A percentile compares a stretch with the other conserved stretches of the same genome.
phyloP scores from a whole-genome alignment of 2,113 vertebrate genomes.

The Alaudala cheleensis region DNA sequence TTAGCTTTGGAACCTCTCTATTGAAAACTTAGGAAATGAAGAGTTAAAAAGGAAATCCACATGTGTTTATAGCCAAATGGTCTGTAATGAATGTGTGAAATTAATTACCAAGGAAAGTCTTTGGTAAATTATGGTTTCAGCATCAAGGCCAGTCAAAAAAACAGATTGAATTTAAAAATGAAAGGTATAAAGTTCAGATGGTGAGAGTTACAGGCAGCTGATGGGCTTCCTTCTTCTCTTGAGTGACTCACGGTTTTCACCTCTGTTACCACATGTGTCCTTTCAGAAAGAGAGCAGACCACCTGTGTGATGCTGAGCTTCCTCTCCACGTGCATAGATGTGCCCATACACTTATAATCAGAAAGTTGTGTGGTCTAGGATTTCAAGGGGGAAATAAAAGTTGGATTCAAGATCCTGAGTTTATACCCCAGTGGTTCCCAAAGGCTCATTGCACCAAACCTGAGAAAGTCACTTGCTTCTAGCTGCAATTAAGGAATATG shows the following conservation, averaged over 20 bases:
- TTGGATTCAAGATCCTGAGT: conserved; percentile 25
- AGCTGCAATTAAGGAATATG: conserved; percentile 7
- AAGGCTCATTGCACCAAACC: conserved; percentile 19
- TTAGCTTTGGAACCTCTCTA: conserved; percentile 60
- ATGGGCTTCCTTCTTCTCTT: neutral
- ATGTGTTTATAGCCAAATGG: conserved; percentile 50
- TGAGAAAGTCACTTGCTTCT: conserved; percentile 50
- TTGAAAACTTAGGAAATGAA: conserved; percentile 62
- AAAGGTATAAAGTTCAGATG: neutral
- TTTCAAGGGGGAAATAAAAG: conserved; percentile 54
- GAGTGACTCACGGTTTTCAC: neutral
- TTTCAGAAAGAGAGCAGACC: conserved; percentile 16
- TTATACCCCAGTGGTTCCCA: conserved; percentile 14
- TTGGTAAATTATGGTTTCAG: conserved; percentile 24
- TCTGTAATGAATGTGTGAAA: conserved; percentile 62
- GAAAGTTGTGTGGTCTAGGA: conserved; percentile 50
- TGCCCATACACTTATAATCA: neutral
- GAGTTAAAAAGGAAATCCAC: conserved; percentile 70
- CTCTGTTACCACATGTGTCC: neutral
- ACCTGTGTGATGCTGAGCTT: conserved; percentile 21
- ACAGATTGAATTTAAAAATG: neutral
- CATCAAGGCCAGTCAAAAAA: neutral
- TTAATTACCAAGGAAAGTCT: conserved; percentile 46
- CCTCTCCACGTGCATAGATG: neutral
- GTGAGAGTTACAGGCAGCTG: neutral